phyloP scores from a whole-genome alignment of 2,797 vertebrate genomes.

The Cephalopachus bancanus region DNA sequence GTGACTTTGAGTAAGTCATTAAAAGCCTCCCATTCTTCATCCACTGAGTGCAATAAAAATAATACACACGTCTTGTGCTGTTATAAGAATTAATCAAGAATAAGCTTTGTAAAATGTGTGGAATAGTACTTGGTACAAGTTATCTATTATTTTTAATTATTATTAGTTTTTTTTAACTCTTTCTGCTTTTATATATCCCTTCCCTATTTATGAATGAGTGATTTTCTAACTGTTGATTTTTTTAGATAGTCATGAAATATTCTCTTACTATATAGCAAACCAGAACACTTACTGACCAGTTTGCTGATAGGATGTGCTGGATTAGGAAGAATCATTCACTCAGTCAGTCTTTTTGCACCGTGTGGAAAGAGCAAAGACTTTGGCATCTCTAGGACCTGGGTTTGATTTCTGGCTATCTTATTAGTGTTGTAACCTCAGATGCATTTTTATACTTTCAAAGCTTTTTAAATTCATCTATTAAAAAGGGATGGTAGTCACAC shows the following conservation, averaged over 20 bases:
- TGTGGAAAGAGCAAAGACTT: background rate
- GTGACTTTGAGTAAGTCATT: background rate
- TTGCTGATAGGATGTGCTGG: background rate
- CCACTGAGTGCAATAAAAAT: background rate
- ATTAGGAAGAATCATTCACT: background rate
- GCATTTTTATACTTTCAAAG: background rate
- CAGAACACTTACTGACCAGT: background rate
- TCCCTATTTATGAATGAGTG: background rate
- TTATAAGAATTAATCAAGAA: constrained; percentile 54
- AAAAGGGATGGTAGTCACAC: background rate
- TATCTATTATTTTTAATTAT: background rate
- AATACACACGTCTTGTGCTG: background rate
- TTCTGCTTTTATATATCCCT: background rate
- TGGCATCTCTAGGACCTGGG: background rate
- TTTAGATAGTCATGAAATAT: background rate
- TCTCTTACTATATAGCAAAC: background rate
- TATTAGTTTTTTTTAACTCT: background rate
- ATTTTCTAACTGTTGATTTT: constrained; percentile 39
- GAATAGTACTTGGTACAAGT: background rate
- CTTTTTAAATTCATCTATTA: constrained; percentile 35
- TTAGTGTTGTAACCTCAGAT: background rate
- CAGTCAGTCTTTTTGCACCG: background rate
- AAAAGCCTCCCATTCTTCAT: background rate
- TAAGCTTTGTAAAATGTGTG: background rate
- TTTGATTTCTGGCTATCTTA: constrained; percentile 24